Evolutionary conservation across 2,888 invertebrate genomes (phyloP), one percentile per base, ranked within the genome.

Genomic region (Sinelater perroti): DNA sequence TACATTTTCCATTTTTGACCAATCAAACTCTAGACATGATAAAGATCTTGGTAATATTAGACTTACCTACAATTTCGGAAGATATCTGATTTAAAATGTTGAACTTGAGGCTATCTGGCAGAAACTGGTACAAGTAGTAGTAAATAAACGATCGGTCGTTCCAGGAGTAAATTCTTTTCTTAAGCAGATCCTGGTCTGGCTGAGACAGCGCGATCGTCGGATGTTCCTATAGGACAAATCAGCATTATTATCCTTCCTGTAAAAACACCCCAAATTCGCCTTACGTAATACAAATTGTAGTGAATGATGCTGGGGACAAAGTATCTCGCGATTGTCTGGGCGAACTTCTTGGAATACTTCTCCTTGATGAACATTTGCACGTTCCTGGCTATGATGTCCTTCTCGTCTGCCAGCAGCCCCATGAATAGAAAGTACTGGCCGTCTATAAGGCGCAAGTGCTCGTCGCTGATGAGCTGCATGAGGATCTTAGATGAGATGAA

Each of bases 401-500:
- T 57, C 13, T 45, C 38, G 11, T 57, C 57, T 2, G 52, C 38
- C 18, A 57, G 33, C 3, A 57, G 40, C 8, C 46, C 40, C 57
- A 57, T 57, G 16, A 57, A 57, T 24, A 57, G 13, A 18, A 40
- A 57, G 40, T 57, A 57, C 11, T 57, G 46, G 2, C 52, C 52
- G 8, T 51, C 52, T 10, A 51, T 52, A 20, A 57, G 24, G 13
- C 57, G 36, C 13, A 57, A 46, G 5, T 57, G 52, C 18, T 36
- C 52, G 11, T 52, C 44, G 18, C 20, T 14, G 10, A 57, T 24
- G 2, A 57, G 46, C 18, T 40, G 24, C 38, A 57, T 57, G 2
- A 57, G 30, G 17, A 57, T 51, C 17, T 57, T 51, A 1, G 52
- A 26, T 1, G 52, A 20, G 6, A 57, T 28, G 20, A 57, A 52